Percentiles rank a stretch among this genome's conserved stretches.
Evolutionary conservation across 2,888 invertebrate genomes (phyloP).

Genomic region (Anticlea derivata): DNA sequence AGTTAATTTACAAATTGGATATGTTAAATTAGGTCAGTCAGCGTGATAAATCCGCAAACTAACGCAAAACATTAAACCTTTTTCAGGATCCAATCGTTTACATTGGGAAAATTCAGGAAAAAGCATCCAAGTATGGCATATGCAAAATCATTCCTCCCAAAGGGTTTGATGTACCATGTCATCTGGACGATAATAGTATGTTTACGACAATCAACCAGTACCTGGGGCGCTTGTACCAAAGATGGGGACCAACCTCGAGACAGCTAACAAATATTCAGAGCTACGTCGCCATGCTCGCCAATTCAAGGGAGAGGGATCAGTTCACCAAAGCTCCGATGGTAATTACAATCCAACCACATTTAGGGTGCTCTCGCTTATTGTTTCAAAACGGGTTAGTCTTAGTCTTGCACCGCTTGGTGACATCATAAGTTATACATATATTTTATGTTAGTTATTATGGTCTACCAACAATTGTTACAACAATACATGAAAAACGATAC

Average conservation of each 20-base stretch:
- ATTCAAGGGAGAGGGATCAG: slow-evolving; percentile 37
- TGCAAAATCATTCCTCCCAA: slow-evolving; percentile 94
- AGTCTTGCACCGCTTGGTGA: too few species aligned
- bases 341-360: slow-evolving; percentile 47
- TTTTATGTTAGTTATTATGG: too few species aligned
- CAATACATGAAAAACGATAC: too few species aligned
- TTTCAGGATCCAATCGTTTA: slow-evolving; percentile 20
- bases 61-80: not conserved
- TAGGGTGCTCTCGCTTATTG: too few species aligned
- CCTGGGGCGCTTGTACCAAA: slow-evolving; percentile 92
- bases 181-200: slow-evolving; percentile 91
- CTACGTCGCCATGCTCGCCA: slow-evolving; percentile 74
- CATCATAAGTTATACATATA: too few species aligned
- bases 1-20: too few species aligned
- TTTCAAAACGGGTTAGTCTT: too few species aligned
- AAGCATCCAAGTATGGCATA: slow-evolving; percentile 82
- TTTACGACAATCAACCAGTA: slow-evolving; percentile 96
- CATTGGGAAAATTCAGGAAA: slow-evolving; percentile 3
- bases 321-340: slow-evolving; percentile 90
- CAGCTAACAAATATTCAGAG: slow-evolving; percentile 93
- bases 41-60: too few species aligned
- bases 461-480: too few species aligned
- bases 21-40: too few species aligned
- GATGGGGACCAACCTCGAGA: slow-evolving; percentile 95
- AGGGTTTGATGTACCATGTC: slow-evolving; percentile 89